Conservation (phyloP, 1,140 invertebrate genomes). For the Diorhabda carinulata region DNA sequence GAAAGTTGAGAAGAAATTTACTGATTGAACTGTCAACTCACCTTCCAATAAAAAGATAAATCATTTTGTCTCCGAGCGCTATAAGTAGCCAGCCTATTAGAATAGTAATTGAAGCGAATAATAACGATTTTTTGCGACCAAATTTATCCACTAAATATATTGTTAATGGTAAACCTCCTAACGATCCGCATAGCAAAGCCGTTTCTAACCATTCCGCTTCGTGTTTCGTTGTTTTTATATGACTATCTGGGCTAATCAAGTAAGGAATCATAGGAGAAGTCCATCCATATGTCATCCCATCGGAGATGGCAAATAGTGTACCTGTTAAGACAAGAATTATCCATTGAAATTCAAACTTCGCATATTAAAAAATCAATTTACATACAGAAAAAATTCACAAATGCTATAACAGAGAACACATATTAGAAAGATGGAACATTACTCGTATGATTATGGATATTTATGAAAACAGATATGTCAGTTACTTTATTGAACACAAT, state of each 20-base stretch:
- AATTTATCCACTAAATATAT: slow-evolving; percentile 55
- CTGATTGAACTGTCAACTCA: background rate
- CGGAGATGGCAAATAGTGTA: slow-evolving; percentile 18
- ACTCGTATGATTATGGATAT: too few species aligned
- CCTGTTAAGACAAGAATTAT: background rate
- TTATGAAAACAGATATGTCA: too few species aligned
- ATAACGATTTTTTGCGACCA: slow-evolving; percentile 61
- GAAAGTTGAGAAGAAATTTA: too few species aligned
- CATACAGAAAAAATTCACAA: too few species aligned
- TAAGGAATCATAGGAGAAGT: slow-evolving; percentile 58
- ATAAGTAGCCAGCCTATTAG: slow-evolving; percentile 55
- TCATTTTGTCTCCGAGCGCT: slow-evolving; percentile 33
- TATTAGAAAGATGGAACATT: too few species aligned
- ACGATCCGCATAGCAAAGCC: slow-evolving; percentile 57
- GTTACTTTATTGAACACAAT: too few species aligned
- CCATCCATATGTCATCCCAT: slow-evolving; percentile 52
- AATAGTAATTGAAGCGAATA: slow-evolving; percentile 57
- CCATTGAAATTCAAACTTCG: too few species aligned
- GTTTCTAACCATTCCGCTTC: slow-evolving; percentile 60
- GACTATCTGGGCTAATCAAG: slow-evolving; percentile 43
- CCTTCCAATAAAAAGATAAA: slow-evolving; percentile 44
- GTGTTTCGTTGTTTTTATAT: slow-evolving; percentile 36
- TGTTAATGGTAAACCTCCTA: slow-evolving; percentile 56
- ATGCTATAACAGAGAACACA: too few species aligned
- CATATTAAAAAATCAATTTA: too few species aligned